A percentile compares a stretch with the other conserved stretches of the same genome.
These are phyloP conservation scores for Bombylius discolor DNA, from an alignment of 2,888 invertebrate species.

Conservation along the genomic window DNA sequence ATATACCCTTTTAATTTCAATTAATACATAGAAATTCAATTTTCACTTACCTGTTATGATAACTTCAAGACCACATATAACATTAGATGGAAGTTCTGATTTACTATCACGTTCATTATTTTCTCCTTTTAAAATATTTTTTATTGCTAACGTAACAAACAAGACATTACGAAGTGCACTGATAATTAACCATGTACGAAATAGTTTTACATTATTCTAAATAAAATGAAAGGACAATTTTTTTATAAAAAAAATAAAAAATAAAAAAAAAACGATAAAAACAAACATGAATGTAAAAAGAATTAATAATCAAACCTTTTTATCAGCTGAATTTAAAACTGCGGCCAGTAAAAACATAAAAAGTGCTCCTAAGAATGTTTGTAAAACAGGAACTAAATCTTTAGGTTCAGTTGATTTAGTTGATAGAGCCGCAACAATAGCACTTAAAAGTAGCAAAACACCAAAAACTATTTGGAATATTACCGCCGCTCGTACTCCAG, in stretches of 20 bases:
- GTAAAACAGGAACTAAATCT: background rate
- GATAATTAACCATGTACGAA: background rate
- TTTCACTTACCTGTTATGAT: too few relatives aligned
- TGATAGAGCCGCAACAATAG: background rate
- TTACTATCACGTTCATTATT: too few relatives aligned
- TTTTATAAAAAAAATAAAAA: too few relatives aligned
- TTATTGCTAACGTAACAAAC: too few relatives aligned
- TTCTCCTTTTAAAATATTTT: too few relatives aligned
- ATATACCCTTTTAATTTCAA: too few relatives aligned
- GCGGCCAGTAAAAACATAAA: background rate
- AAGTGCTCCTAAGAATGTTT: background rate
- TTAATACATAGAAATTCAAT: too few relatives aligned
- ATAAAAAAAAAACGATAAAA: too few relatives aligned
- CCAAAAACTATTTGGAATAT: background rate
- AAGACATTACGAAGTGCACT: too few relatives aligned
- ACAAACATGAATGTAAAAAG: background rate
- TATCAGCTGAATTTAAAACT: background rate
- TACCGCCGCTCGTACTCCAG: background rate
- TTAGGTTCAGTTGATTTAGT: background rate
- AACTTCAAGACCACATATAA: too few relatives aligned
- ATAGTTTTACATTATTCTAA: background rate
- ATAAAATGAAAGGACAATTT: background rate
- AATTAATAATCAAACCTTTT: background rate
- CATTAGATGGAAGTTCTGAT: too few relatives aligned
- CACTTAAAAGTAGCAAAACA: background rate